Percentiles rank a stretch among this genome's conserved stretches.
Conservation (phyloP, 2,888 invertebrate species). For the Bombylius major region DNA sequence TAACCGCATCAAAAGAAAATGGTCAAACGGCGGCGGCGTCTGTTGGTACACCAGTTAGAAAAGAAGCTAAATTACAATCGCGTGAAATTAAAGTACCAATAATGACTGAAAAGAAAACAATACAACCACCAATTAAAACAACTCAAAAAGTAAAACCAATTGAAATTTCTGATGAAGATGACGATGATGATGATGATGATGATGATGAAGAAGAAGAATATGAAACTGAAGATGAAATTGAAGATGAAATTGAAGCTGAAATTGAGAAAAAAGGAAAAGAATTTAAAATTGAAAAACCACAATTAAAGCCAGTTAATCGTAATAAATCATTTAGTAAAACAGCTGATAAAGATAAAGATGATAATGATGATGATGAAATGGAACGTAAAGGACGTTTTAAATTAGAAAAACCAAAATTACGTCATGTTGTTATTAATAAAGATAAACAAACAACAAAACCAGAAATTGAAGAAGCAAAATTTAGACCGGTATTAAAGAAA, state of each 20-base stretch:
- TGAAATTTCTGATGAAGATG: constrained; percentile 7
- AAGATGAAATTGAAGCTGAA: constrained; percentile 26
- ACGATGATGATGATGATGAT: too few relatives aligned
- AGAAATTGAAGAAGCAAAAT: constrained; percentile 25
- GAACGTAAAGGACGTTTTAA: constrained; percentile 27
- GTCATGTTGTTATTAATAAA: constrained; percentile 32
- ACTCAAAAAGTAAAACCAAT: constrained; percentile 7
- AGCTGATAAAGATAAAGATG: not conserved
- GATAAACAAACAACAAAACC: constrained; percentile 20
- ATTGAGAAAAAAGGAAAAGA: constrained; percentile 25
- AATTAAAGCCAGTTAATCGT: constrained; percentile 32
- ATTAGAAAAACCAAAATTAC: constrained; percentile 31
- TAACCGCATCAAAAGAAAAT: constrained; percentile 10
- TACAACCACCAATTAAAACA: constrained; percentile 18
- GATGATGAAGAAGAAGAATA: too few relatives aligned
- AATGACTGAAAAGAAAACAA: constrained; percentile 22
- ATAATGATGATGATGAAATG: not conserved
- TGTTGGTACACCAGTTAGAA: constrained; percentile 10
- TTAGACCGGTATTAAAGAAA: constrained; percentile 33
- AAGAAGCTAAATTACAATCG: constrained; percentile 22
- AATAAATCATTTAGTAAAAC: constrained; percentile 26
- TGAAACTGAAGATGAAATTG: constrained; percentile 20
- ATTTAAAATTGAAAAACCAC: constrained; percentile 21
- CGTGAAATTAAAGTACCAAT: constrained; percentile 35
- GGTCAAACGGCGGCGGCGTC: constrained; percentile 4